Conservation (phyloP, 2,888 invertebrate genomes). For the Neoaliturus tenellus region DNA sequence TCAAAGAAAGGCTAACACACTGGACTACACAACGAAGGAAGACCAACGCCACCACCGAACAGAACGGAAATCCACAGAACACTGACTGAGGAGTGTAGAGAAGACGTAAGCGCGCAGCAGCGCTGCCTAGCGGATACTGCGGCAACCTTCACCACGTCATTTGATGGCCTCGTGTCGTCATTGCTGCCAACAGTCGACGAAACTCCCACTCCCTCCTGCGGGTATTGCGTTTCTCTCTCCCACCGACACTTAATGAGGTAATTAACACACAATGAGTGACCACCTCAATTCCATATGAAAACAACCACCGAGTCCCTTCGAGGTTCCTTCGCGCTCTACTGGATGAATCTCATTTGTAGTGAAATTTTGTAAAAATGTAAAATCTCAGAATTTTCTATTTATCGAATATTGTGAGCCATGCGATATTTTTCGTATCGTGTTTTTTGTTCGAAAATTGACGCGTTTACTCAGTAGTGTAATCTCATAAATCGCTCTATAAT, state of each 20-base stretch:
- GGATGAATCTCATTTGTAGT: no score
- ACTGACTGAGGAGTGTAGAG: background rate
- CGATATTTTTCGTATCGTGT: no score
- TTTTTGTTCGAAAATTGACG: no score
- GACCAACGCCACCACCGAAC: background rate
- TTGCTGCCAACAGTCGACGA: conserved; percentile 6
- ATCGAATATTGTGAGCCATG: no score
- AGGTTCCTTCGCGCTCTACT: no score
- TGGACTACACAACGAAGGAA: background rate
- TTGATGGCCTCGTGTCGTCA: conserved; percentile 35
- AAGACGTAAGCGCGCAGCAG: background rate
- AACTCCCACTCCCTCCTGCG: background rate
- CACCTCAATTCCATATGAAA: background rate
- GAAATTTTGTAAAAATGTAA: no score
- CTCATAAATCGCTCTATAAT: no score
- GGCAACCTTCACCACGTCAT: conserved; percentile 39
- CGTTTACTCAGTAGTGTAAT: no score
- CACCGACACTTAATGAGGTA: background rate
- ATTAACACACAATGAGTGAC: background rate
- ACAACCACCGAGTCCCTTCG: background rate
- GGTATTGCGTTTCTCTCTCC: background rate
- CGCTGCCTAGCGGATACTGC: conserved; percentile 8
- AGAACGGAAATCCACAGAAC: no score
- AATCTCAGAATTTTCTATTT: no score
- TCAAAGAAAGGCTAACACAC: conserved; percentile 47